These are phyloP conservation scores for Apostichopus californicus DNA, from an alignment of 35 echinoderm and acorn worm genomes.

Conservation along the genomic window DNA sequence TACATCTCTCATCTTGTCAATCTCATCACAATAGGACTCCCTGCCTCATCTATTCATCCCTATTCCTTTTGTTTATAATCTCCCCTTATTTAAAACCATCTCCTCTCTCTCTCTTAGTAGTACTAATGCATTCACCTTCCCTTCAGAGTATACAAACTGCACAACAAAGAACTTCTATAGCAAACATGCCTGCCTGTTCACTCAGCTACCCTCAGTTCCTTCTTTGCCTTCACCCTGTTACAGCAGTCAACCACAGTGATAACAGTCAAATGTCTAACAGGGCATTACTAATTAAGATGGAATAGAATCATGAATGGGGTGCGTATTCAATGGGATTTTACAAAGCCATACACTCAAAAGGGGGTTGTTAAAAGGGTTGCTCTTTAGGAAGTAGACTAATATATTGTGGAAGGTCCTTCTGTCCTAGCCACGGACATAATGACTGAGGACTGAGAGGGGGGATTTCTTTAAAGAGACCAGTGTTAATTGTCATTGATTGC, in stretches of 20 bases:
- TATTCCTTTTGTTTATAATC: constrained; percentile 20
- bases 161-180: constrained; percentile 18
- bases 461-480: background rate
- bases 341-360: background rate
- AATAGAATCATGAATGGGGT: background rate
- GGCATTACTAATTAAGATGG: constrained; percentile 51
- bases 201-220: too few relatives aligned
- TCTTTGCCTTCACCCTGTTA: background rate
- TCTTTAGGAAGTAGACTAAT: constrained; percentile 9
- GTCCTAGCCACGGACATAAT: background rate
- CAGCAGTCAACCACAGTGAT: constrained; percentile 14
- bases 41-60: background rate
- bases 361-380: constrained; percentile 2
- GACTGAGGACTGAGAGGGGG: background rate
- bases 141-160: background rate
- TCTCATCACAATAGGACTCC: background rate
- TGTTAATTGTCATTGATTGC: constrained; percentile 48
- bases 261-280: constrained; percentile 35
- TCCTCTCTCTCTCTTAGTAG: background rate
- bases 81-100: constrained; percentile 8
- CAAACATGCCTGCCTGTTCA: background rate
- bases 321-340: constrained; percentile 19
- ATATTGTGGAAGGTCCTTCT: constrained; percentile 15
- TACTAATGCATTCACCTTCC: background rate
- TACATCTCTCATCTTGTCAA: constrained; percentile 1